Evolutionary conservation across 1,140 invertebrate species (phyloP), one percentile per base, ranked within the genome.

Genomic region (Triops longicaudatus): DNA sequence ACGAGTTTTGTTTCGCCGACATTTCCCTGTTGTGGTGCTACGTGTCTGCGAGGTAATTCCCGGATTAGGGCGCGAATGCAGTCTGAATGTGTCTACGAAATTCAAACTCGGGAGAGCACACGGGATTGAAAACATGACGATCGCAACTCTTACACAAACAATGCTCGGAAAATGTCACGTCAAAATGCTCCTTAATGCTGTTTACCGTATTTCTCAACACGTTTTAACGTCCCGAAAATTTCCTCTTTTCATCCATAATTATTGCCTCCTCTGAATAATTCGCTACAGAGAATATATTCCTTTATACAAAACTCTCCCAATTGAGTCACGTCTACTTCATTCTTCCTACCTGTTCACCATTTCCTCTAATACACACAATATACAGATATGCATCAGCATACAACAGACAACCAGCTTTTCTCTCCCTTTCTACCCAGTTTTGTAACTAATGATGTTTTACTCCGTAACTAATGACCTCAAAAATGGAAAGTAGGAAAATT

Each of bases 151-250:
- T 63, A 17, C 10, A 22, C 50, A 63, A 63, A 63, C 50, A 63
- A 63, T 63, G 50, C 17, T 63, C 10, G 50, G 50, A 63, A 63
- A 63, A 63, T 63, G 50, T 63, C 50, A 63, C 50, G 50, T 63
- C 43, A 63, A 63, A 63, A n/a, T n/a, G 14, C 22, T 22, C 17
- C 17, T n/a, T 63, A 63, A 63, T 63, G 50, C 10, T 22, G 50
- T 4, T 9, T 17, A 63, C 17, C n/a, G 10, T 63, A 63, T 63
- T 63, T 22, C 3, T 6, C 14, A 63, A 63, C 50, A 63, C 50
- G 50, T 63, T 63, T 63, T n/a, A 37, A 37, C 31, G 31, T 7
- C 31, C 31, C 7, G 31, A 2, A 37, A 37, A 37, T 37, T 2
- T 7, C 2, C 2, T 37, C 2, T 37, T 37, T 37, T 7, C 31